Percentiles rank a stretch among this genome's conserved stretches.
phyloP scores from a whole-genome alignment of 2,888 invertebrate species.

The Timandra comae region DNA sequence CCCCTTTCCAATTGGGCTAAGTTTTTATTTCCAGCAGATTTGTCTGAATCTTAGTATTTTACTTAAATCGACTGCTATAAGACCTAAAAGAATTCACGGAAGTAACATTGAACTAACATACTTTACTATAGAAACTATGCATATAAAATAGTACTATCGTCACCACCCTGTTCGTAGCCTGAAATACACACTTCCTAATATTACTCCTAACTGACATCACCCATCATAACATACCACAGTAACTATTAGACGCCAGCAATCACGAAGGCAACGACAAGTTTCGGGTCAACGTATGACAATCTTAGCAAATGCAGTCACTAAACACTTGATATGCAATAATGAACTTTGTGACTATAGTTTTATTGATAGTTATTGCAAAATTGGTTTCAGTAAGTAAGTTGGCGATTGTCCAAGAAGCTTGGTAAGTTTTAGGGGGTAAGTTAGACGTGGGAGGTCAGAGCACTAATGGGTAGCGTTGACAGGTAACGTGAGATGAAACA shows the following conservation, averaged over 20 bases:
- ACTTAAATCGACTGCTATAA: too few relatives aligned
- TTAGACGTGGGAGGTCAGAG: slow-evolving; percentile 60
- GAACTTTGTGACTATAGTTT: slow-evolving; percentile 30
- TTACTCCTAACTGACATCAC: slow-evolving; percentile 41
- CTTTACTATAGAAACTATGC: too few relatives aligned
- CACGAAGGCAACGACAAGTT: slow-evolving; percentile 59
- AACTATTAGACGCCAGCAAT: slow-evolving; percentile 51
- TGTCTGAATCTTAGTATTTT: too few relatives aligned
- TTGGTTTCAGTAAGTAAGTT: slow-evolving; percentile 31
- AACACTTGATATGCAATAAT: slow-evolving; percentile 25
- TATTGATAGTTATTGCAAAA: slow-evolving; percentile 20
- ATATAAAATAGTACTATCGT: too few relatives aligned
- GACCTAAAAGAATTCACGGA: too few relatives aligned
- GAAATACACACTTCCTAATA: slow-evolving; percentile 51
- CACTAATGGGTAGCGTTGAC: slow-evolving; percentile 69
- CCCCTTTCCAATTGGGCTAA: too few relatives aligned
- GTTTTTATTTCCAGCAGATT: too few relatives aligned
- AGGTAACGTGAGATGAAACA: slow-evolving; percentile 70
- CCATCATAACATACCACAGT: slow-evolving; percentile 45
- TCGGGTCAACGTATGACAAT: slow-evolving; percentile 48
- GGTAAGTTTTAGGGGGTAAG: slow-evolving; percentile 49
- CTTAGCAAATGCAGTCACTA: slow-evolving; percentile 10
- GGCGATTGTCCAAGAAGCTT: slow-evolving; percentile 45
- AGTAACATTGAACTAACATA: too few relatives aligned
- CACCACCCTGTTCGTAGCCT: too few relatives aligned